Evolutionary conservation across 2,888 invertebrate genomes (phyloP).

Genomic region (Catocala sponsa): DNA sequence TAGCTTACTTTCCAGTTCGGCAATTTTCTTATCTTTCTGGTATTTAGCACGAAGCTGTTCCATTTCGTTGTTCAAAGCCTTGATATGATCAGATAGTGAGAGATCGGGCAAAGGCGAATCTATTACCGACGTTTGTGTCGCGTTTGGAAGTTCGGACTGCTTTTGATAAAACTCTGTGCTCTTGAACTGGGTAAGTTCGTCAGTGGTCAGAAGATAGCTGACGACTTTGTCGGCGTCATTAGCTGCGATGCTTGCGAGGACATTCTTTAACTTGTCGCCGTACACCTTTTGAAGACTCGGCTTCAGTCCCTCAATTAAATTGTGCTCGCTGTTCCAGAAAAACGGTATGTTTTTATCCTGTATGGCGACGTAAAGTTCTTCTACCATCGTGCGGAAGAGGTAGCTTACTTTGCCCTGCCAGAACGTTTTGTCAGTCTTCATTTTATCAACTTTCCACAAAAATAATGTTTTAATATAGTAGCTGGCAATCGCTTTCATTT

Average conservation of each 20-base stretch:
- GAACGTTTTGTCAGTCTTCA: slow-evolving; percentile 65
- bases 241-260: slow-evolving; percentile 70
- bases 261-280: slow-evolving; percentile 67
- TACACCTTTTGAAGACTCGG: slow-evolving; percentile 65
- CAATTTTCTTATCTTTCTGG: slow-evolving; percentile 40
- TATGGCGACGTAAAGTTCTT: slow-evolving; percentile 66
- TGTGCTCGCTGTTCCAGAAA: slow-evolving; percentile 75
- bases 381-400: slow-evolving; percentile 71
- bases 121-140: slow-evolving; percentile 14
- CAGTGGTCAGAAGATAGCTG: slow-evolving; percentile 58
- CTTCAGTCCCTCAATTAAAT: slow-evolving; percentile 71
- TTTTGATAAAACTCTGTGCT: slow-evolving; percentile 66
- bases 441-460: slow-evolving; percentile 74
- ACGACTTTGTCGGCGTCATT: slow-evolving; percentile 68
- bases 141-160: slow-evolving; percentile 35
- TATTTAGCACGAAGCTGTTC: slow-evolving; percentile 41
- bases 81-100: slow-evolving; percentile 44
- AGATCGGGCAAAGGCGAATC: slow-evolving; percentile 19
- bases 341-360: slow-evolving; percentile 67
- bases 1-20: slow-evolving; percentile 44
- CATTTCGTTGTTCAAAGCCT: slow-evolving; percentile 54
- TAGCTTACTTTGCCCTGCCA: slow-evolving; percentile 72
- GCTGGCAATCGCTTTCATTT: slow-evolving; percentile 82
- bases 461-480: slow-evolving; percentile 89
- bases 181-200: slow-evolving; percentile 67